A percentile compares a stretch with the other conserved stretches of the same genome.
Evolutionary conservation across 2,113 vertebrate species (phyloP).

Genomic region (Phodopus roborovskii): DNA sequence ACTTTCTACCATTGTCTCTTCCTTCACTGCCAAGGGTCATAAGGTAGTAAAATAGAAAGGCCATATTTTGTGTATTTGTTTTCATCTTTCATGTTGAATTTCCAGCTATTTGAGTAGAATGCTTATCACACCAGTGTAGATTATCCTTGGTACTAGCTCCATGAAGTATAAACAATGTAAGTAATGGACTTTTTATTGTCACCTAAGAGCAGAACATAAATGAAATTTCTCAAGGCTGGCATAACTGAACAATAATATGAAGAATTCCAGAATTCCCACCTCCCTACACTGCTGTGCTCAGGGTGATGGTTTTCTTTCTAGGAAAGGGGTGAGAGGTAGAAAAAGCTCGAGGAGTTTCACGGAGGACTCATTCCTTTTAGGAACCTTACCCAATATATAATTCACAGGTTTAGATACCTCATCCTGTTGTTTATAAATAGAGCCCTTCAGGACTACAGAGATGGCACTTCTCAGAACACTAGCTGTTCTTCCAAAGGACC

Average conservation of each 20-base stretch:
- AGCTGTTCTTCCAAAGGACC: neutral
- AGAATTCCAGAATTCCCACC: neutral
- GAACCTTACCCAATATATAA: neutral
- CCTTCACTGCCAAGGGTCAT: neutral
- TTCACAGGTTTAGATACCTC: neutral
- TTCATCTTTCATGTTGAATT: neutral
- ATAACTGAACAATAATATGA: neutral
- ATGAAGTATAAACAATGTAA: neutral
- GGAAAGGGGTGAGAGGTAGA: neutral
- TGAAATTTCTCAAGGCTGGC: neutral
- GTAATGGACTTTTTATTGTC: neutral
- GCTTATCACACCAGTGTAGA: neutral
- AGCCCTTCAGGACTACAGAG: neutral
- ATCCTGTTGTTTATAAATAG: neutral
- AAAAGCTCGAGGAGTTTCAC: neutral
- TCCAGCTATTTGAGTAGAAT: neutral
- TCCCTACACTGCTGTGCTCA: neutral
- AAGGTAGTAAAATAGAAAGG: neutral
- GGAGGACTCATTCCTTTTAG: neutral
- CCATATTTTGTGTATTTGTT: neutral
- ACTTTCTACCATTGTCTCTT: neutral
- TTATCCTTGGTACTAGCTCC: neutral
- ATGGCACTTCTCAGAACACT: neutral
- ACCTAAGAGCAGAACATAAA: neutral
- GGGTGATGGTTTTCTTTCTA: neutral